Percentiles rank a stretch among this genome's conserved stretches.
Conservation (phyloP, 2,888 invertebrate genomes). For the Pollenia labialis region DNA sequence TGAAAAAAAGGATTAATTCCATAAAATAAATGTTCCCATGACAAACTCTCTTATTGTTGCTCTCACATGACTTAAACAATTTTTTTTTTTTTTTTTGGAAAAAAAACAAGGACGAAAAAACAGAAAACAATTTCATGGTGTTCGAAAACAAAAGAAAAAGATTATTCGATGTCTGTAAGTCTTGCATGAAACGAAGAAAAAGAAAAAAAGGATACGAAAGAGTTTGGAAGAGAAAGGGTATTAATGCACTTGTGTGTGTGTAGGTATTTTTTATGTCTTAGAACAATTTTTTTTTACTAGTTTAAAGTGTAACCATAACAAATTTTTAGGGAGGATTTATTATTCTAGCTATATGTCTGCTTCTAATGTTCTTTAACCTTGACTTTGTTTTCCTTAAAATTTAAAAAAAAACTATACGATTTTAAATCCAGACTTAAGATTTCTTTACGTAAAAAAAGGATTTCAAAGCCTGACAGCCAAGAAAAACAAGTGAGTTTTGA, state of each 20-base stretch:
- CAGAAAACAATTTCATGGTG: conserved; percentile 57
- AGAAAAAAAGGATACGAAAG: conserved; percentile 46
- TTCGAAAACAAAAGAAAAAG: conserved; percentile 45
- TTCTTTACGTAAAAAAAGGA: conserved; percentile 41
- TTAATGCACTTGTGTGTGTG: conserved; percentile 39
- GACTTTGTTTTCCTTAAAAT: conserved; percentile 44
- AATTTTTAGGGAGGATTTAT: conserved; percentile 48
- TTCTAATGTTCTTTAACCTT: conserved; percentile 25
- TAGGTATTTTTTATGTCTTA: not conserved
- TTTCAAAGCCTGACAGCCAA: conserved; percentile 10
- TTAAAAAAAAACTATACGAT: not conserved
- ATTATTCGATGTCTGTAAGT: conserved; percentile 33
- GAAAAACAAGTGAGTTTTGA: conserved; percentile 11
- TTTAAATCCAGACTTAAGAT: conserved; percentile 33
- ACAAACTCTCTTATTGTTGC: not conserved
- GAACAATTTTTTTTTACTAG: conserved; percentile 6
- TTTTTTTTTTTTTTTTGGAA: not conserved
- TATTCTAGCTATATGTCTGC: not conserved
- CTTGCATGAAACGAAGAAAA: conserved; percentile 3
- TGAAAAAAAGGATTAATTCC: conserved; percentile 63
- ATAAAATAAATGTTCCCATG: conserved; percentile 58
- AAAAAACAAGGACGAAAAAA: conserved; percentile 30
- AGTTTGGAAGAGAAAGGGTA: conserved; percentile 54
- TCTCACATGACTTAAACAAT: conserved; percentile 61
- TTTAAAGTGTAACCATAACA: conserved; percentile 67